These are phyloP conservation scores for Ariopsis seemanni DNA, from an alignment of 2,113 vertebrate genomes.

Conservation along the genomic window DNA sequence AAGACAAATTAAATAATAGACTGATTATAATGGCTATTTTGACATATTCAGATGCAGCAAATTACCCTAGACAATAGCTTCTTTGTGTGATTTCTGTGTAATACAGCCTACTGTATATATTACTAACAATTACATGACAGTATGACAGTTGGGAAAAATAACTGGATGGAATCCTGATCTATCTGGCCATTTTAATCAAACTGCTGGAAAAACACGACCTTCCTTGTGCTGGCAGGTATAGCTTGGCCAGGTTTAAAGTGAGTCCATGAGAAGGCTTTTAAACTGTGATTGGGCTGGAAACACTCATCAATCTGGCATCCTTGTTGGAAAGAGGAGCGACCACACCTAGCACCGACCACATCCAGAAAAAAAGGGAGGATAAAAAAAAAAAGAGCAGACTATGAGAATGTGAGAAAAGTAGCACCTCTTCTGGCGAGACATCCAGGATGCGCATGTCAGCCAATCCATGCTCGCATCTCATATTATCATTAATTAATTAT, in stretches of 20 bases:
- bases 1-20: slow-evolving; percentile 30
- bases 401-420: slow-evolving; percentile 22
- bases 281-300: slow-evolving; percentile 3
- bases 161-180: slow-evolving; percentile 4
- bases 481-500: background rate
- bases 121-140: background rate
- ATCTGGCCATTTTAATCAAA: background rate
- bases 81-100: background rate
- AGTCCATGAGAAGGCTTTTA: background rate
- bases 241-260: background rate
- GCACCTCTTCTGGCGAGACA: background rate
- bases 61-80: slow-evolving; percentile 8
- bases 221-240: background rate
- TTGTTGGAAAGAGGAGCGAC: slow-evolving; percentile 8
- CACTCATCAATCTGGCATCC: slow-evolving; percentile 12
- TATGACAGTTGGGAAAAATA: background rate
- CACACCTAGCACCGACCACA: slow-evolving; percentile 5
- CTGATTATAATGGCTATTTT: slow-evolving; percentile 6
- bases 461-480: background rate
- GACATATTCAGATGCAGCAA: slow-evolving; percentile 1
- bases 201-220: background rate
- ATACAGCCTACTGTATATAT: slow-evolving; percentile 9
- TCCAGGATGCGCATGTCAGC: background rate
- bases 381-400: background rate
- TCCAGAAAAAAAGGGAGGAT: background rate